These are phyloP conservation scores for Passer domesticus DNA, from an alignment of 2,113 vertebrate genomes.

Conservation along the genomic window DNA sequence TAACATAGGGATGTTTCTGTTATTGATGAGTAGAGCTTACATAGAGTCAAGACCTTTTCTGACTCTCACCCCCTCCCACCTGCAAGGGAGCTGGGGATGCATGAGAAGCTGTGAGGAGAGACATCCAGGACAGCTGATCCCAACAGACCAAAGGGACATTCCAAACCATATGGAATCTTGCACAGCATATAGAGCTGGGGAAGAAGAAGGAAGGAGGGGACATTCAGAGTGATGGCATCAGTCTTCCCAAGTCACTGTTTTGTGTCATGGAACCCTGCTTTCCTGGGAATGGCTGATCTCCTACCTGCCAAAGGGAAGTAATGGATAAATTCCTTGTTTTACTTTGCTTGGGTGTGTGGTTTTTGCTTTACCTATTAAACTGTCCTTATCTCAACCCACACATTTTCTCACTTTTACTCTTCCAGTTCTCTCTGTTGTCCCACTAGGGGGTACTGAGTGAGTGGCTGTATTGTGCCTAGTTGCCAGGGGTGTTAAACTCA, in stretches of 20 bases:
- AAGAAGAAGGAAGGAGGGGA: not conserved
- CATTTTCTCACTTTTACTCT: not conserved
- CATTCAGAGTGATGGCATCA: not conserved
- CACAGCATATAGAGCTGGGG: not conserved
- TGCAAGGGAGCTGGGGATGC: rapidly evolving
- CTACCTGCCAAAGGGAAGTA: not conserved
- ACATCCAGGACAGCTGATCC: not conserved
- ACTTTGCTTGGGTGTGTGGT: not conserved
- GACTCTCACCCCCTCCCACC: not conserved
- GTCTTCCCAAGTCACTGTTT: not conserved
- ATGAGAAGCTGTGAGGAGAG: not conserved
- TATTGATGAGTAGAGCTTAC: not conserved
- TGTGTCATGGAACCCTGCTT: not conserved
- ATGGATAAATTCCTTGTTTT: not conserved
- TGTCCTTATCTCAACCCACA: not conserved
- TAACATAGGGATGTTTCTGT: not conserved
- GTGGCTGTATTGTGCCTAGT: not conserved
- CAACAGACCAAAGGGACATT: not conserved
- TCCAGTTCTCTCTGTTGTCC: not conserved
- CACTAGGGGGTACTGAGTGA: too few relatives aligned
- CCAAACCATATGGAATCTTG: not conserved
- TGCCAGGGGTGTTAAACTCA: not conserved
- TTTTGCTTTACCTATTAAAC: not conserved
- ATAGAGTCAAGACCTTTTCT: not conserved
- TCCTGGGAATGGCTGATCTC: not conserved